These are phyloP conservation scores for Lasioglossum albipes DNA, from an alignment of 1,140 invertebrate genomes.

Conservation along the genomic window DNA sequence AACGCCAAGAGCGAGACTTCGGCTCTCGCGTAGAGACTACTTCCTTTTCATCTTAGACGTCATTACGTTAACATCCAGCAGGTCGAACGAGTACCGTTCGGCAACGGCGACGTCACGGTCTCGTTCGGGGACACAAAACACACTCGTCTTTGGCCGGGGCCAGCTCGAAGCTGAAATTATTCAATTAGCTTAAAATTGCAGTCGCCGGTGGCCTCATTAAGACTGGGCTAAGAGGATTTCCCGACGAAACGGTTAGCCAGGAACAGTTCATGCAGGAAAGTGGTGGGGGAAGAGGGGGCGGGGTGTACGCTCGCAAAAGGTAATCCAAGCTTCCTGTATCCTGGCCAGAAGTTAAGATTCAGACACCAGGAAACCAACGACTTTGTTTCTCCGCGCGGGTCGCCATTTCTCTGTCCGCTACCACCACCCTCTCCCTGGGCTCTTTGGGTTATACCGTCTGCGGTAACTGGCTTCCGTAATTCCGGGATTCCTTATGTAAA, in stretches of 20 bases:
- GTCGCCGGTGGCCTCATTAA: conserved; percentile 67
- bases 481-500: conserved; percentile 71
- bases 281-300: background rate
- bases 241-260: conserved; percentile 46
- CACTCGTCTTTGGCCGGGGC: conserved; percentile 8
- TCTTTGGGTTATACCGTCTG: conserved; percentile 41
- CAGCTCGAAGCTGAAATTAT: conserved; percentile 70
- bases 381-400: conserved; percentile 21
- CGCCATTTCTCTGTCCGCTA: conserved; percentile 21
- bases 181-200: conserved; percentile 74
- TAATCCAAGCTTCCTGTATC: conserved; percentile 16
- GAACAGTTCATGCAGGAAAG: conserved; percentile 43
- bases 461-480: conserved; percentile 62
- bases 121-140: conserved; percentile 52
- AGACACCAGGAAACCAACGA: conserved; percentile 25
- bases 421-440: background rate
- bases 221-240: conserved; percentile 73
- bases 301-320: background rate
- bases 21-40: too few species aligned
- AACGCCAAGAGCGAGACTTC: too few species aligned
- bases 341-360: conserved; percentile 39
- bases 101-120: background rate
- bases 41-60: conserved; percentile 23
- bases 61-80: conserved; percentile 46
- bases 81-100: background rate